These are phyloP conservation scores for Saxicola maurus DNA, from an alignment of 2,797 vertebrate species.

Conservation along the genomic window DNA sequence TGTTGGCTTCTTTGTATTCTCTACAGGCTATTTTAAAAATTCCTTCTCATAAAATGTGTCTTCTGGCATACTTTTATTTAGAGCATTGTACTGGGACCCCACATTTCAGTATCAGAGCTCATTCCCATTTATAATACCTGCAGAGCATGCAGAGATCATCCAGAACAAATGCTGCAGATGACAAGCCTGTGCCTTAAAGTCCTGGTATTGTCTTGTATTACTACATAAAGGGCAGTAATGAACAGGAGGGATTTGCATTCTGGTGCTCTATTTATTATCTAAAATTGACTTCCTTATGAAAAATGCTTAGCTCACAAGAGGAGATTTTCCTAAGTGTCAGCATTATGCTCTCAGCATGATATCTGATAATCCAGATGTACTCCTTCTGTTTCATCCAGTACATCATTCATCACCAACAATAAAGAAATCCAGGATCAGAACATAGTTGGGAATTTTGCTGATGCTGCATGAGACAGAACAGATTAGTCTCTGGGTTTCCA, in stretches of 20 bases:
- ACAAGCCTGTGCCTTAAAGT: neutral
- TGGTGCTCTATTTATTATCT: neutral
- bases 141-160: neutral
- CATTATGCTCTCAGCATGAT: neutral
- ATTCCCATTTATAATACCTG: neutral
- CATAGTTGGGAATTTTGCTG: neutral
- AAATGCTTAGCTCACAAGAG: slow-evolving; percentile 6
- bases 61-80: neutral
- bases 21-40: neutral
- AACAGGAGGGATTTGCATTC: neutral
- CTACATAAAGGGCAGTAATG: neutral
- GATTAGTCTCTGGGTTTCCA: neutral
- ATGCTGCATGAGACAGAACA: neutral
- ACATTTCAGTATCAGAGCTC: neutral
- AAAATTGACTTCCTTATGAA: neutral
- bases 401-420: slow-evolving; percentile 37
- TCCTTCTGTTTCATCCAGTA: slow-evolving; percentile 15
- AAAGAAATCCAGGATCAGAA: neutral
- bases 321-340: slow-evolving; percentile 32
- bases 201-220: neutral
- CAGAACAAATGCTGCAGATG: neutral
- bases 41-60: neutral
- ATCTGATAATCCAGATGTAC: slow-evolving; percentile 31
- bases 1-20: neutral
- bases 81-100: neutral